A percentile compares a stretch with the other conserved stretches of the same genome.
phyloP scores from a whole-genome alignment of 2,113 vertebrate species.

The Oplegnathus fasciatus region DNA sequence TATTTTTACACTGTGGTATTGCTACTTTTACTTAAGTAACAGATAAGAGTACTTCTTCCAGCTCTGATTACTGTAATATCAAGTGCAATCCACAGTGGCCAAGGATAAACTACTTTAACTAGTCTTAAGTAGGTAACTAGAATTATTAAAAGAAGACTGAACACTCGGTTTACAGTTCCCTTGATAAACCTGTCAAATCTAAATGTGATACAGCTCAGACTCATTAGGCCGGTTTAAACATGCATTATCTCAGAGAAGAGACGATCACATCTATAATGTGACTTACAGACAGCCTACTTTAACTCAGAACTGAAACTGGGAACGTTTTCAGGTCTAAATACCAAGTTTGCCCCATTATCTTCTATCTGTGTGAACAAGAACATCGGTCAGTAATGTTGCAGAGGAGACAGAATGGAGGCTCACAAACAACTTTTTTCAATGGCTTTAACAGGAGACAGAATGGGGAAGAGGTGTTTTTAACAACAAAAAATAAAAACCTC shows the following conservation, averaged over 20 bases:
- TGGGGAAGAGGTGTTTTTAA: constrained; percentile 19
- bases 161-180: background rate
- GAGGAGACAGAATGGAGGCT: constrained; percentile 7
- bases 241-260: background rate
- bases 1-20: too few species aligned
- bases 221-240: background rate
- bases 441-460: constrained; percentile 57
- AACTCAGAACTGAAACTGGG: background rate
- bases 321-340: background rate
- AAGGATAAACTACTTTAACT: background rate
- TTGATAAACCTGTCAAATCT: background rate
- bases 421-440: constrained; percentile 35
- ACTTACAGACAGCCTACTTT: background rate
- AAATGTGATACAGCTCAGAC: background rate
- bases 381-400: background rate
- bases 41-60: too few species aligned
- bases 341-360: background rate
- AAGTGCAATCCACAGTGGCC: background rate
- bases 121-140: background rate
- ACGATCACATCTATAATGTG: background rate
- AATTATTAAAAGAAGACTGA: background rate
- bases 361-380: background rate
- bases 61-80: background rate
- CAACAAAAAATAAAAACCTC: constrained; percentile 31
- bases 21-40: too few species aligned